phyloP scores from a whole-genome alignment of 2,797 vertebrate genomes.

The Enoplosus armatus region DNA sequence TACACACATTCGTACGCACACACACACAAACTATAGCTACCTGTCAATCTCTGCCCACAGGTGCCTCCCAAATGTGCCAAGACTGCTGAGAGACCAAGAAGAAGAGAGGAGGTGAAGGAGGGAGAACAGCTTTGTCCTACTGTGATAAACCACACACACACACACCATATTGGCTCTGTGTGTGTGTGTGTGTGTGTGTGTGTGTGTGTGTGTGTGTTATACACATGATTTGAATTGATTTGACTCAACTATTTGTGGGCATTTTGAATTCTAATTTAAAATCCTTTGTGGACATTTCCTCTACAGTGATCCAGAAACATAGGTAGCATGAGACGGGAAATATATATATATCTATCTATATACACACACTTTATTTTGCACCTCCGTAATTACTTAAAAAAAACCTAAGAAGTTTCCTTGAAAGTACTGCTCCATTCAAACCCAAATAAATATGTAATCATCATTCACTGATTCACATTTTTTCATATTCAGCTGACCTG shows the following conservation, averaged over 20 bases:
- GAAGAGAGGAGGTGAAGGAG: constrained; percentile 45
- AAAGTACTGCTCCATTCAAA: too few species aligned
- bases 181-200: background rate
- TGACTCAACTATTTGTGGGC: background rate
- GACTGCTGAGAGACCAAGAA: constrained; percentile 39
- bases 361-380: background rate
- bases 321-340: too few species aligned
- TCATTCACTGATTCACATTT: too few species aligned
- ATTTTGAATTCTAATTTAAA: background rate
- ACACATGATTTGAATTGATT: background rate
- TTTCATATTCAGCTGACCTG: too few species aligned
- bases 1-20: constrained; percentile 52
- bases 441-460: too few species aligned
- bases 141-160: constrained; percentile 39
- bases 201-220: constrained; percentile 2
- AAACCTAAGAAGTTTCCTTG: too few species aligned
- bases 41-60: constrained; percentile 63
- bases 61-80: constrained; percentile 48
- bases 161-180: background rate
- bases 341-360: too few species aligned
- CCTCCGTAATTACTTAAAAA: background rate
- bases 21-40: constrained; percentile 39
- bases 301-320: too few species aligned
- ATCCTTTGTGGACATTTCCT: background rate
- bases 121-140: constrained; percentile 43